Evolutionary conservation across 2,113 vertebrate species (phyloP).

Genomic region (Felis catus): DNA sequence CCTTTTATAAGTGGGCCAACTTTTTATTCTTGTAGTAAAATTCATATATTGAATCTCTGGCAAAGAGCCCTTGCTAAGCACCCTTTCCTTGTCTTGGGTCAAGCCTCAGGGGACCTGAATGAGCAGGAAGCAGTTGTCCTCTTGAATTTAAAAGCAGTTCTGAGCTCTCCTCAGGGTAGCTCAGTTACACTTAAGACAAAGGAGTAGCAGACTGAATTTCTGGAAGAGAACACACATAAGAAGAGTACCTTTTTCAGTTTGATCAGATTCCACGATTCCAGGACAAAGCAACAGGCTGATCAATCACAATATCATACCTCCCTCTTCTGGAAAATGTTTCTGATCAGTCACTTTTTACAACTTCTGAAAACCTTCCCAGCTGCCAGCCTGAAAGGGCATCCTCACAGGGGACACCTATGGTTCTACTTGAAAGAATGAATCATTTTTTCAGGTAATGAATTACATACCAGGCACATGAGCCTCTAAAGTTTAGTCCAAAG

Average conservation of each 20-base stretch:
- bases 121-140: slow-evolving; percentile 47
- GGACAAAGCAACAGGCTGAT: background rate
- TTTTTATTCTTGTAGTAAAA: slow-evolving; percentile 60
- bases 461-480: background rate
- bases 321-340: slow-evolving; percentile 11
- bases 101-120: background rate
- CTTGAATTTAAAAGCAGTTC: slow-evolving; percentile 44
- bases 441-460: background rate
- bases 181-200: background rate
- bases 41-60: slow-evolving; percentile 58
- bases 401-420: background rate
- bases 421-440: background rate
- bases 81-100: background rate
- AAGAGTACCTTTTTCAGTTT: background rate
- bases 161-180: background rate
- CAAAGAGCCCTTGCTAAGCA: background rate
- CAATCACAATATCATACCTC: background rate
- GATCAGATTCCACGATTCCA: background rate
- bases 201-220: background rate
- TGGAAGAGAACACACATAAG: background rate
- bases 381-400: background rate
- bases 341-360: background rate
- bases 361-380: background rate
- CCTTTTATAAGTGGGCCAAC: slow-evolving; percentile 24
- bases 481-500: slow-evolving; percentile 23